Evolutionary conservation across 2,113 vertebrate species (phyloP).

Genomic region (Gavia stellata): DNA sequence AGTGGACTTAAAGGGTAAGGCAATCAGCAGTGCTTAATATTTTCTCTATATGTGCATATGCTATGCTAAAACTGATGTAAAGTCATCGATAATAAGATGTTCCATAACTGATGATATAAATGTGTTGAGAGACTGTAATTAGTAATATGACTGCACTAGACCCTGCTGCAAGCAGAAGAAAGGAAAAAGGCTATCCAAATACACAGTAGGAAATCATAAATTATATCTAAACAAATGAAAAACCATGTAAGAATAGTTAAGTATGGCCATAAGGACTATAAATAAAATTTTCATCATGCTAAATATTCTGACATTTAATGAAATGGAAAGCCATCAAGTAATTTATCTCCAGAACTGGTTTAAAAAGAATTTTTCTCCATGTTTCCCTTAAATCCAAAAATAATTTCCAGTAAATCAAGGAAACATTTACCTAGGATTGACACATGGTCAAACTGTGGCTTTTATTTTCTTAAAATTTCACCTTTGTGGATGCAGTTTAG

Average conservation of each 20-base stretch:
- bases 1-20: background rate
- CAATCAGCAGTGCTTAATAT: background rate
- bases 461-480: background rate
- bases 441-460: background rate
- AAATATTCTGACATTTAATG: background rate
- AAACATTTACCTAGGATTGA: background rate
- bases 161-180: background rate
- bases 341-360: background rate
- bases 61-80: background rate
- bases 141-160: background rate
- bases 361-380: background rate
- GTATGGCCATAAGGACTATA: background rate
- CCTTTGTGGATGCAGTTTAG: background rate
- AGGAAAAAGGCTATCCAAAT: background rate
- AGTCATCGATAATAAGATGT: background rate
- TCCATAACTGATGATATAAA: background rate
- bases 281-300: background rate
- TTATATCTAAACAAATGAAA: background rate
- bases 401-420: background rate
- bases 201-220: background rate
- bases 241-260: background rate
- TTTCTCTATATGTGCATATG: background rate
- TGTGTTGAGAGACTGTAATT: background rate
- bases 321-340: background rate
- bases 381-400: background rate